These are phyloP conservation scores for Brachionus rotundiformis DNA, from an alignment of 1,140 invertebrate genomes.

Conservation along the genomic window DNA sequence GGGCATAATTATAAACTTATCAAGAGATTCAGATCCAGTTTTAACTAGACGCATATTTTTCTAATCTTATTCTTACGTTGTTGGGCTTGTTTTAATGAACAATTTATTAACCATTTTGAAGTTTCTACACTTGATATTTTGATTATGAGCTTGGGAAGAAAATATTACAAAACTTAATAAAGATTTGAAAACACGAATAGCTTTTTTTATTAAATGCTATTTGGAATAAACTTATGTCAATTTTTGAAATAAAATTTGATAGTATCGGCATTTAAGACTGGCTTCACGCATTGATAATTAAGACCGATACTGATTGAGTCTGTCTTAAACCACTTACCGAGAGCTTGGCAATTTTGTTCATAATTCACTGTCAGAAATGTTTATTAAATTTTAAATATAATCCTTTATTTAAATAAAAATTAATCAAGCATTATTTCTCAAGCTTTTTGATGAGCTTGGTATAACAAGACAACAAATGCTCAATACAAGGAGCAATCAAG, in stretches of 20 bases:
- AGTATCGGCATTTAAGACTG: neutral
- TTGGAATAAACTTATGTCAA: slow-evolving; percentile 19
- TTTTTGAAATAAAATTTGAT: neutral
- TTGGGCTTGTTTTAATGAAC: neutral
- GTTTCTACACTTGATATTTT: slow-evolving; percentile 15
- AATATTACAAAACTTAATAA: slow-evolving; percentile 22
- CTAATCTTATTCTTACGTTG: neutral
- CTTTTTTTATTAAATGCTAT: neutral
- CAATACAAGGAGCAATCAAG: neutral
- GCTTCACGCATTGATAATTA: slow-evolving; percentile 2
- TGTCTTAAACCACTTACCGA: neutral
- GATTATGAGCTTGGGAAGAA: slow-evolving; percentile 10
- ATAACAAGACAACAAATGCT: neutral
- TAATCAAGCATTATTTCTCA: neutral
- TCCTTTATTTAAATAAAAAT: neutral
- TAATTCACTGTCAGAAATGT: neutral
- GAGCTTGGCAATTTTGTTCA: slow-evolving; percentile 6
- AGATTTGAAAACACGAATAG: slow-evolving; percentile 7
- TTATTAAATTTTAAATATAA: neutral
- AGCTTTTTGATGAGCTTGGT: neutral
- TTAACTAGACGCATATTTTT: neutral
- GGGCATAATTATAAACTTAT: too few species aligned
- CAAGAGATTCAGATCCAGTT: neutral
- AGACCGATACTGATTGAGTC: neutral
- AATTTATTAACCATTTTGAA: slow-evolving; percentile 21